Conservation (phyloP, 2,888 invertebrate genomes). For the Drosophila buzzatii region DNA sequence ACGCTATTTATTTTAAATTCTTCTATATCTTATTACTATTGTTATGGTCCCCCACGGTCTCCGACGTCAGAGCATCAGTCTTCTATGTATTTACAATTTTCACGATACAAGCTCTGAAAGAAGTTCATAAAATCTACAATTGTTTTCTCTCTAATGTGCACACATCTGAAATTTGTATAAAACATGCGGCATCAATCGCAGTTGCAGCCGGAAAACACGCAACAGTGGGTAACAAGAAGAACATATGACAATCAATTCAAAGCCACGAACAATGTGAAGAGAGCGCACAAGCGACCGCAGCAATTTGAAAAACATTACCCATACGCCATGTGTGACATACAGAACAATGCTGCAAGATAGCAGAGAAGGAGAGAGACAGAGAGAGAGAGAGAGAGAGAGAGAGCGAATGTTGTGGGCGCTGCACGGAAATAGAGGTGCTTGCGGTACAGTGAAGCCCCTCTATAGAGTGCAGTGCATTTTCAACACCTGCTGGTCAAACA, state of each 20-base stretch:
- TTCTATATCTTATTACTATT: too few relatives aligned
- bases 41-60: too few relatives aligned
- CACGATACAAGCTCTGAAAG: too few relatives aligned
- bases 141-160: background rate
- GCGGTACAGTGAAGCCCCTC: constrained; percentile 35
- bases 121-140: background rate
- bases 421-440: constrained; percentile 19
- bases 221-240: constrained; percentile 8
- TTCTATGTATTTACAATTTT: background rate
- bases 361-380: background rate
- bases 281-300: constrained; percentile 51
- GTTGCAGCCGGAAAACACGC: background rate
- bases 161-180: background rate
- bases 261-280: constrained; percentile 53
- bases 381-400: too few relatives aligned
- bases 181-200: constrained; percentile 10
- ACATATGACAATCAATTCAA: constrained; percentile 48
- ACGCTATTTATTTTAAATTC: too few relatives aligned
- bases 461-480: constrained; percentile 67
- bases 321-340: constrained; percentile 71
- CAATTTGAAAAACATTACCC: constrained; percentile 78
- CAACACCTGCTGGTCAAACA: constrained; percentile 77
- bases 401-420: background rate
- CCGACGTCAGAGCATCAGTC: background rate
- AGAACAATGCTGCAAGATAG: constrained; percentile 36